Evolutionary conservation across 2,113 vertebrate species (phyloP).

Genomic region (Otis tarda): DNA sequence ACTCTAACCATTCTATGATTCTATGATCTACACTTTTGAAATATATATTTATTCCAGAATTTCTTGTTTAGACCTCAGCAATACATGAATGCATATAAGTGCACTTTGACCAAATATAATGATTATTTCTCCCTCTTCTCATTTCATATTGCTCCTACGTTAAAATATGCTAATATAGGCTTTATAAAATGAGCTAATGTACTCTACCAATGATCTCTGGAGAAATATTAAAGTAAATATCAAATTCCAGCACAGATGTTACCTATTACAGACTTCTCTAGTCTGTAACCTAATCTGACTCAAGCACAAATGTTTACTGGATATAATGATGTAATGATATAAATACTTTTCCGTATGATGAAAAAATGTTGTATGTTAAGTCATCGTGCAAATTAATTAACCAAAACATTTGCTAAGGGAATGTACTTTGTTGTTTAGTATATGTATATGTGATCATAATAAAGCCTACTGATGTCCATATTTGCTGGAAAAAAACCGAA

Average conservation of each 20-base stretch:
- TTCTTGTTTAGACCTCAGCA: neutral
- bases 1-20: no score
- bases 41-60: neutral
- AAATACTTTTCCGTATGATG: neutral
- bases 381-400: neutral
- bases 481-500: neutral
- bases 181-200: conserved; percentile 6
- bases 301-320: neutral
- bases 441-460: neutral
- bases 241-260: conserved; percentile 22
- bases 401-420: neutral
- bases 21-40: neutral
- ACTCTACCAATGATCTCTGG: neutral
- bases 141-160: neutral
- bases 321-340: neutral
- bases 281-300: neutral
- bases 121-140: neutral
- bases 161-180: neutral
- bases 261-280: neutral
- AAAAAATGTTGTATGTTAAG: neutral
- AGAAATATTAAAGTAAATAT: conserved; percentile 6
- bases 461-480: neutral
- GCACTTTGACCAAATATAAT: neutral
- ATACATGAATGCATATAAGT: neutral
- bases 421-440: neutral